Conservation (phyloP, 2,888 invertebrate genomes). For the Netelia virgata region DNA sequence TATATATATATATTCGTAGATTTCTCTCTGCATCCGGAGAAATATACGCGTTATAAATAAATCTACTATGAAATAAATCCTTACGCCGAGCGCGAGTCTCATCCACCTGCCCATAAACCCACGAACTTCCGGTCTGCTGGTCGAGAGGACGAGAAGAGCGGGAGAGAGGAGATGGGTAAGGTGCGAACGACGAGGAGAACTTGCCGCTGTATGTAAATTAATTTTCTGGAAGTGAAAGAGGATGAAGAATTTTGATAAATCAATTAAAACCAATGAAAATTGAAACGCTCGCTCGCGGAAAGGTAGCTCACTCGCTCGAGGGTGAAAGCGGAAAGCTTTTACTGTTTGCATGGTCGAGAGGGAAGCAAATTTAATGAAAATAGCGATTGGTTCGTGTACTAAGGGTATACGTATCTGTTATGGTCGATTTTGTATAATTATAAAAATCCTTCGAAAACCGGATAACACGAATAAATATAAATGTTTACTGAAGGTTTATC, state of each 20-base stretch:
- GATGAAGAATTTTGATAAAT: constrained; percentile 17
- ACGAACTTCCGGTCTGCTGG: constrained; percentile 3
- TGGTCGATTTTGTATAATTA: constrained; percentile 37
- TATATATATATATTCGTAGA: no score
- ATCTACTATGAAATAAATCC: constrained; percentile 67
- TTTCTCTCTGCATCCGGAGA: constrained; percentile 37
- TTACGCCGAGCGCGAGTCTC: constrained; percentile 26
- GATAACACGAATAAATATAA: background rate
- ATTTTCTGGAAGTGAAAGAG: constrained; percentile 19
- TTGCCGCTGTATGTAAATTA: constrained; percentile 58
- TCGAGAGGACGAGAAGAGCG: constrained; percentile 37
- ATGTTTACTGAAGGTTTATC: background rate
- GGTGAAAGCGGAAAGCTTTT: constrained; percentile 11
- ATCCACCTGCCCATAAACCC: background rate
- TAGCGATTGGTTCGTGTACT: constrained; percentile 13
- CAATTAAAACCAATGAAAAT: constrained; percentile 50
- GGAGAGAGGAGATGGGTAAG: constrained; percentile 13
- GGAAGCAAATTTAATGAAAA: constrained; percentile 50
- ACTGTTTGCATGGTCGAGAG: background rate
- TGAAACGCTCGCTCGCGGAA: background rate
- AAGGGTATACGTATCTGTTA: constrained; percentile 23
- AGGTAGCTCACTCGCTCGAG: background rate
- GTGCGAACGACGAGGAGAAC: background rate
- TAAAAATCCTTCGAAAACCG: constrained; percentile 8
- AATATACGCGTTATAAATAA: constrained; percentile 67